These are phyloP conservation scores for Tetramorium bicarinatum DNA, from an alignment of 2,888 invertebrate genomes.

Conservation along the genomic window DNA sequence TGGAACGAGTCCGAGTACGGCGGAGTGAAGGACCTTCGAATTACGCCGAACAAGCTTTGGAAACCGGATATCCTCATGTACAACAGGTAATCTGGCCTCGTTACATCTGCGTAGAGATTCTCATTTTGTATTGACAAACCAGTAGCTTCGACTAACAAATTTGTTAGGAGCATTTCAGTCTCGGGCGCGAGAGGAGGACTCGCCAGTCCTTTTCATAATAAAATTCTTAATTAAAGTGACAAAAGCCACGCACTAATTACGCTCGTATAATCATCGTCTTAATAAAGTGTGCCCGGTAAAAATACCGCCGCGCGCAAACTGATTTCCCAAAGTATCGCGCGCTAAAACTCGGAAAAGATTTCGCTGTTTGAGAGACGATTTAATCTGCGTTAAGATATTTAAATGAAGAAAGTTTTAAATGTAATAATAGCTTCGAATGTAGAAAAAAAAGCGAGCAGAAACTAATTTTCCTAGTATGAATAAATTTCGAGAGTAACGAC, in stretches of 20 bases:
- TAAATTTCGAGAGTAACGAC: neutral
- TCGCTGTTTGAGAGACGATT: neutral
- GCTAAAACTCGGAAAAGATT: neutral
- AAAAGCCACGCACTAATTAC: constrained; percentile 19
- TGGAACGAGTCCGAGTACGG: constrained; percentile 99
- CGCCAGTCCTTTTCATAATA: constrained; percentile 33
- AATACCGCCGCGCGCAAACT: neutral
- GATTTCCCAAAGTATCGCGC: constrained; percentile 3
- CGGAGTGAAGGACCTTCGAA: constrained; percentile 96
- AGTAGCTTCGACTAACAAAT: constrained; percentile 51
- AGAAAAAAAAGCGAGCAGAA: neutral
- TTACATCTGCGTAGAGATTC: constrained; percentile 60
- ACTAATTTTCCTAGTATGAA: neutral
- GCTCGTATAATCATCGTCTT: constrained; percentile 30
- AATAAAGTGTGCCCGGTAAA: constrained; percentile 25
- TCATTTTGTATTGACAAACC: constrained; percentile 42
- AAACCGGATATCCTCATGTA: constrained; percentile 99
- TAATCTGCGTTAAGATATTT: neutral
- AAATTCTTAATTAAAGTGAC: constrained; percentile 49
- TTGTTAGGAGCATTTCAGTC: constrained; percentile 51
- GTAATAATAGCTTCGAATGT: neutral
- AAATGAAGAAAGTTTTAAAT: neutral
- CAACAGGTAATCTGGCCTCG: constrained; percentile 93
- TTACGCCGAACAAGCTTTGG: constrained; percentile 98
- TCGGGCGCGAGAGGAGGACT: constrained; percentile 2